Percentiles rank a stretch among this genome's conserved stretches.
These are phyloP conservation scores for Montifringilla adamsi DNA, from an alignment of 2,113 vertebrate genomes.

Conservation along the genomic window DNA sequence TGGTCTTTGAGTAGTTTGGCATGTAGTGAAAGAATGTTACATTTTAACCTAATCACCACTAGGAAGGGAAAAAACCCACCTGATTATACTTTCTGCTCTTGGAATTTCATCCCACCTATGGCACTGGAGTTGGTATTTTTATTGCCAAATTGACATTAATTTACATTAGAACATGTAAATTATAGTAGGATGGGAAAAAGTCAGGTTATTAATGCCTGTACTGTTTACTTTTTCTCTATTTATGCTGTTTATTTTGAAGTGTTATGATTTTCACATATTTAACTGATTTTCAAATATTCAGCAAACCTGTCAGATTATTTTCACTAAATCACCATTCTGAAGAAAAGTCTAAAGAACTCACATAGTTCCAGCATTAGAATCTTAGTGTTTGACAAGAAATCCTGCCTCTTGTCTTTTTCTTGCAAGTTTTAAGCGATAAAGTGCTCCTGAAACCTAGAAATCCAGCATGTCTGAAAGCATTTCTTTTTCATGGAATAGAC, in stretches of 20 bases:
- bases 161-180: neutral
- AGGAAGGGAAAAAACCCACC: neutral
- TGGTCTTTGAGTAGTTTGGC: neutral
- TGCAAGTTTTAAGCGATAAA: neutral
- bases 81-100: neutral
- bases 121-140: neutral
- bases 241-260: neutral
- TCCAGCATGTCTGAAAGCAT: neutral
- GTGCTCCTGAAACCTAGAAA: neutral
- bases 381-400: neutral
- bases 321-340: neutral
- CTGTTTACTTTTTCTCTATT: neutral
- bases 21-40: neutral
- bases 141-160: neutral
- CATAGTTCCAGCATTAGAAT: neutral
- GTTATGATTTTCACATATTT: neutral
- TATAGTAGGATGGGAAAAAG: neutral
- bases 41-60: neutral
- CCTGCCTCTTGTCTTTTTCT: neutral
- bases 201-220: neutral
- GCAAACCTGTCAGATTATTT: neutral
- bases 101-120: neutral
- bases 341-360: neutral
- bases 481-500: neutral
- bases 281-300: neutral